Base-by-base conservation (phyloP, 2,797 vertebrate species). In the Heterohyrax brucei region DNA sequence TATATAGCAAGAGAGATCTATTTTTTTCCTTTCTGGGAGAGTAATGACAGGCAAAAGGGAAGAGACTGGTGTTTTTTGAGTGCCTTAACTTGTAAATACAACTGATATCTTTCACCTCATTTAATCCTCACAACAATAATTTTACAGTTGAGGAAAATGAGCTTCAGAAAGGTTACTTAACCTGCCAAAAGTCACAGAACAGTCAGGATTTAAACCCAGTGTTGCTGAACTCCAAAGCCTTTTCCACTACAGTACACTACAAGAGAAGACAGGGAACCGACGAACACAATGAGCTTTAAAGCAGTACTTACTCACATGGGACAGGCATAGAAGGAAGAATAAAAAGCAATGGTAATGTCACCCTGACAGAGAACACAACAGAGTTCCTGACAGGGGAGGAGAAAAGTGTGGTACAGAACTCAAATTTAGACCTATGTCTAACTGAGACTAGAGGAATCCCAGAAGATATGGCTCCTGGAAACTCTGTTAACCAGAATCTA, bases 71-170 rank as follows among this genome's bases (percentile, higher is more conserved):
- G 68, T 75, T 68, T 87, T 48, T 26, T 33, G 5, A 93, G 56
- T 46, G 7, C 46, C 50, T 79, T 64, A 89, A 89, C 4, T 39
- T 91, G 44, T 62, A 62, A 93, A 77, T 81, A 21, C 13, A 56
- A 62, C n/a, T 46, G 48, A 46, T 48, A 3, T 64, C 21, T 61
- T 50, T 83, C 75, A 83, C 61, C 21, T 92, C 81, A 76, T 39
- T 33, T 80, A 85, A 81, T 8, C 68, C 26, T 89, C 61, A 48
- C 18, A 70, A 24, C 2, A 85, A 81, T 10, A 79, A 12, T 72
- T 88, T 94, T 77, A 89, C 19, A 92, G 62, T 1, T 76, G 56
- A 94, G 73, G 80, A 92, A 78, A 91, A 1, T 44, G 76, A 72
- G 4, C 1, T 88, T 89, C 28, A 70, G 30, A 76, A 46, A 92